Conservation (phyloP, 2,797 vertebrate genomes). For the Cyclura pinguis region DNA sequence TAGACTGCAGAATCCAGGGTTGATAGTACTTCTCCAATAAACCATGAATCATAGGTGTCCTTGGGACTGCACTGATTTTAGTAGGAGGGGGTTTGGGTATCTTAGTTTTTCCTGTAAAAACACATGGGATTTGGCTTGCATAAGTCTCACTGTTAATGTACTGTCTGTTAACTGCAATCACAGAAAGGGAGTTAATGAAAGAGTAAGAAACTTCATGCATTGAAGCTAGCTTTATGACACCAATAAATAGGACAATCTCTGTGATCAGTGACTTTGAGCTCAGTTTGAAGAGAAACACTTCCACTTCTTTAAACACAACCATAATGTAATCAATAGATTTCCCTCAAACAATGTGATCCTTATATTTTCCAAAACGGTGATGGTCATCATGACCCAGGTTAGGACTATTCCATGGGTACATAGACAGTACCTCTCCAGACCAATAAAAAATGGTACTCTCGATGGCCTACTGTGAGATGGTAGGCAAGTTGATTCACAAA, state of each 20-base stretch:
- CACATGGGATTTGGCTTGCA: slow-evolving; percentile 55
- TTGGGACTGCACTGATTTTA: neutral
- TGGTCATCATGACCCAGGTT: neutral
- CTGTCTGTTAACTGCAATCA: slow-evolving; percentile 42
- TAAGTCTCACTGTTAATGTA: slow-evolving; percentile 41
- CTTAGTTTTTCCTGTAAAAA: slow-evolving; percentile 50
- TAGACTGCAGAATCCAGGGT: too few relatives aligned
- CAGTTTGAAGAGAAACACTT: slow-evolving; percentile 9
- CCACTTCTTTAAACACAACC: neutral
- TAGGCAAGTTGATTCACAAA: neutral
- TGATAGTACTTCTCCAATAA: neutral
- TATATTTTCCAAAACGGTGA: too few relatives aligned
- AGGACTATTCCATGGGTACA: neutral
- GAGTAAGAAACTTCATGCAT: slow-evolving; percentile 15
- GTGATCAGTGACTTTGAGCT: slow-evolving; percentile 20
- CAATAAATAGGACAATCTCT: neutral
- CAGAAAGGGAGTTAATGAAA: slow-evolving; percentile 6
- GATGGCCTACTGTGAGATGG: neutral
- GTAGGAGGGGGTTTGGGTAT: slow-evolving; percentile 26
- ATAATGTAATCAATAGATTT: neutral
- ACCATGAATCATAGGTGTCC: neutral
- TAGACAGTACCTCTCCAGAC: neutral
- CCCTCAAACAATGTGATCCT: too few relatives aligned
- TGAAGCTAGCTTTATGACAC: slow-evolving; percentile 39
- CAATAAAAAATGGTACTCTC: neutral